These are phyloP conservation scores for Zootermopsis nevadensis DNA, from an alignment of 2,888 invertebrate species.

Conservation along the genomic window DNA sequence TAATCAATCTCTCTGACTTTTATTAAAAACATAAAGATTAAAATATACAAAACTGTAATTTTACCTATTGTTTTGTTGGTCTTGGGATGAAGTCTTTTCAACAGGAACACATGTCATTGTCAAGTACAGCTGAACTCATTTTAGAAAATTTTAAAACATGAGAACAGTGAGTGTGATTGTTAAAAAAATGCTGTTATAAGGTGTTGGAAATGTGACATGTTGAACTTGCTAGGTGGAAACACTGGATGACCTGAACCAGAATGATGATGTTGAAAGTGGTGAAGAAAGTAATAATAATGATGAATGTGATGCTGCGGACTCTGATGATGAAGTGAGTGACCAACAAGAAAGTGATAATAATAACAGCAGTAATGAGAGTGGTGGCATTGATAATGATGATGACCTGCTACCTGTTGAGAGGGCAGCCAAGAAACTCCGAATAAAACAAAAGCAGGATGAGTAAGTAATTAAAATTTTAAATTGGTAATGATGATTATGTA, in stretches of 20 bases:
- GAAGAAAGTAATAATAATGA: constrained; percentile 12
- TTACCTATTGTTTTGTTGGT: too few relatives aligned
- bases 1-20: too few relatives aligned
- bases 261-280: constrained; percentile 27
- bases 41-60: too few relatives aligned
- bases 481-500: too few relatives aligned
- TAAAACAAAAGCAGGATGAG: constrained; percentile 75
- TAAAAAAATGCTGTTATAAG: neutral
- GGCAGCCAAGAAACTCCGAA: constrained; percentile 80
- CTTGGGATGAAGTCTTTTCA: too few relatives aligned
- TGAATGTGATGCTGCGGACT: constrained; percentile 50
- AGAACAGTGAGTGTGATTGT: neutral
- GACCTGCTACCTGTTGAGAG: constrained; percentile 89
- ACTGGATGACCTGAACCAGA: constrained; percentile 50
- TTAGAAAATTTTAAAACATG: neutral
- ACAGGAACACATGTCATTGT: too few relatives aligned
- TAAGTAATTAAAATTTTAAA: constrained; percentile 56
- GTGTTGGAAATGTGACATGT: neutral
- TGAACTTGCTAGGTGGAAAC: constrained; percentile 51
- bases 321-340: constrained; percentile 47
- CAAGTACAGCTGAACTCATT: too few relatives aligned
- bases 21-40: too few relatives aligned
- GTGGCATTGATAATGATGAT: constrained; percentile 63
- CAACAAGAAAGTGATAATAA: constrained; percentile 55
- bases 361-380: neutral